Evolutionary conservation across 2,888 invertebrate genomes (phyloP).

Genomic region (Liposcelis brunnea): DNA sequence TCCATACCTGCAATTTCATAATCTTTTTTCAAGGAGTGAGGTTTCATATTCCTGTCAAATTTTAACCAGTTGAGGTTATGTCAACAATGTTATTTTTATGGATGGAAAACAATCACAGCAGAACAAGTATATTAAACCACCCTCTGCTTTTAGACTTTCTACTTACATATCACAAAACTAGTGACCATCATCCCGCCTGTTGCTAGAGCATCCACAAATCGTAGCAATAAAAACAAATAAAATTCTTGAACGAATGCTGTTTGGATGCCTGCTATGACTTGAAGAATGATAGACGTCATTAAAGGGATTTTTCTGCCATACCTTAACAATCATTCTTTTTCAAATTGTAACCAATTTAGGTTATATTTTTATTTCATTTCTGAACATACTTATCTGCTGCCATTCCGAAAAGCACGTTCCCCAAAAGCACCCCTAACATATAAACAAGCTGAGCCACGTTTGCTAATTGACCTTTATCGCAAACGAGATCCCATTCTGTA

Average conservation of each 20-base stretch:
- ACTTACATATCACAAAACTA: constrained; percentile 40
- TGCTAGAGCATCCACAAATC: constrained; percentile 55
- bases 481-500: constrained; percentile 53
- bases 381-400: constrained; percentile 51
- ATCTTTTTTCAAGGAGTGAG: too few species aligned
- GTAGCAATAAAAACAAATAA: constrained; percentile 45
- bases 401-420: constrained; percentile 56
- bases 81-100: constrained; percentile 15
- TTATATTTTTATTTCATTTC: neutral
- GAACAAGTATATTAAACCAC: too few species aligned
- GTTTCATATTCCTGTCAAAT: too few species aligned
- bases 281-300: constrained; percentile 51
- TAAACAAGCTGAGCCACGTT: constrained; percentile 60
- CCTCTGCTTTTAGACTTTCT: too few species aligned
- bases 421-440: constrained; percentile 60
- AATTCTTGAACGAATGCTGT: constrained; percentile 54
- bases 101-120: too few species aligned
- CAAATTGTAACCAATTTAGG: neutral
- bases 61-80: neutral
- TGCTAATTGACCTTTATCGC: constrained; percentile 43
- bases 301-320: constrained; percentile 59
- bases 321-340: constrained; percentile 30
- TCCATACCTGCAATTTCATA: constrained; percentile 31
- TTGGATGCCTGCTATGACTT: constrained; percentile 49
- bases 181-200: constrained; percentile 75